A percentile compares a stretch with the other conserved stretches of the same genome.
Conservation (phyloP, 2,888 invertebrate genomes). For the Alviniconcha strummeri region DNA sequence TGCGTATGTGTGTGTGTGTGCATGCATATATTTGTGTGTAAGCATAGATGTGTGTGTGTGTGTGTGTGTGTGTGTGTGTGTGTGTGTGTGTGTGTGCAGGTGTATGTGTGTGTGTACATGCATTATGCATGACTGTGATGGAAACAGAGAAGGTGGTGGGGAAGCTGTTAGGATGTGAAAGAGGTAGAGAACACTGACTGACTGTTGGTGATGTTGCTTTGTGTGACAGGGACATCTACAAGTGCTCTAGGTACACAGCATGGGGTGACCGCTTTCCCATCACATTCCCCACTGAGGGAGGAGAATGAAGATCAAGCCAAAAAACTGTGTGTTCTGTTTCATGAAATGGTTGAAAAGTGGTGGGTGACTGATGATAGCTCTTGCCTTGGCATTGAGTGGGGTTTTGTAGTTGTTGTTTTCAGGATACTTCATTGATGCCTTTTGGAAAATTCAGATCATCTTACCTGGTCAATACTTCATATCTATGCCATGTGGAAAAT, state of each 20-base stretch:
- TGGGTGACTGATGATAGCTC: too few species aligned
- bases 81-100: neutral
- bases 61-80: slow-evolving; percentile 2
- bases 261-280: slow-evolving; percentile 88
- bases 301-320: neutral
- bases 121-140: neutral
- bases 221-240: slow-evolving; percentile 79
- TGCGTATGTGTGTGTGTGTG: neutral
- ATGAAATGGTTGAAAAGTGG: too few species aligned
- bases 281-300: slow-evolving; percentile 9
- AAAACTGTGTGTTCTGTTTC: too few species aligned
- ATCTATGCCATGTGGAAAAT: too few species aligned
- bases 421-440: too few species aligned
- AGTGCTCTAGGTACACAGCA: slow-evolving; percentile 82
- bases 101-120: neutral
- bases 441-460: too few species aligned
- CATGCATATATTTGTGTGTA: neutral
- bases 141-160: too few species aligned
- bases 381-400: too few species aligned
- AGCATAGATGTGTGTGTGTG: neutral
- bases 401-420: too few species aligned
- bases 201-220: slow-evolving; percentile 10
- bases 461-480: too few species aligned
- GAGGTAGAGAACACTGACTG: too few species aligned
- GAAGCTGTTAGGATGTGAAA: too few species aligned